A percentile compares a stretch with the other conserved stretches of the same genome.
These are phyloP conservation scores for Drosophila albomicans DNA, from an alignment of 1,140 invertebrate genomes.

Conservation along the genomic window DNA sequence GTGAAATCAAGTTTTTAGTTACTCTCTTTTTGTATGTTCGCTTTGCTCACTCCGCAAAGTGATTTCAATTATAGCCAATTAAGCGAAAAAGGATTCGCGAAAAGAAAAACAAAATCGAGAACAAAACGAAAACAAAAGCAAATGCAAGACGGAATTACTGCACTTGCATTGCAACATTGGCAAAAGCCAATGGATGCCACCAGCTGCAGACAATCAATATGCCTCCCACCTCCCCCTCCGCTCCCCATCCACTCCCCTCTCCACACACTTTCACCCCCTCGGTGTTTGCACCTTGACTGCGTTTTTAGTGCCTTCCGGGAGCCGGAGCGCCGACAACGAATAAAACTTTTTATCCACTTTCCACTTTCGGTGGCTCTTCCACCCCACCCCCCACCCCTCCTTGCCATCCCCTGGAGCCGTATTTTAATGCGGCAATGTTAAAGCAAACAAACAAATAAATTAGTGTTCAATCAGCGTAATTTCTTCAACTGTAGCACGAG, in stretches of 20 bases:
- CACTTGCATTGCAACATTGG: conserved; percentile 41
- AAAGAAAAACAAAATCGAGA: conserved; percentile 28
- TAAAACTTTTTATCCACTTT: conserved; percentile 59
- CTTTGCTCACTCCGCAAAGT: not conserved
- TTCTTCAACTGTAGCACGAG: conserved; percentile 56
- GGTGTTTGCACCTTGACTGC: conserved; percentile 37
- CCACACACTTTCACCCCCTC: not conserved
- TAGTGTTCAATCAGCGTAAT: conserved; percentile 83
- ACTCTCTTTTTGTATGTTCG: no score
- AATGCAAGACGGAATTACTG: conserved; percentile 12
- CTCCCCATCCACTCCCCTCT: not conserved
- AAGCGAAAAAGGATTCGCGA: conserved; percentile 58
- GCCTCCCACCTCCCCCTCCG: no score
- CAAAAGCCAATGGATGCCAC: conserved; percentile 31
- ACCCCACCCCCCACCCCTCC: not conserved
- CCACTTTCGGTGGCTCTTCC: conserved; percentile 4
- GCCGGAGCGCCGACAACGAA: conserved; percentile 1
- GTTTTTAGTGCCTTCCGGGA: conserved; percentile 20
- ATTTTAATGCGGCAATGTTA: conserved; percentile 67
- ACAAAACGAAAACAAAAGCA: not conserved
- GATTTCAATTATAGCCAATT: conserved; percentile 77
- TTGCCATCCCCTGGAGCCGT: not conserved
- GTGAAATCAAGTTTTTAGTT: not conserved
- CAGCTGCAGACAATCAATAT: conserved; percentile 47
- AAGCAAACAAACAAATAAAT: conserved; percentile 82